Evolutionary conservation across 2,113 vertebrate genomes (phyloP), one percentile per base, ranked within the genome.

Genomic region (Spilogale gracilis): DNA sequence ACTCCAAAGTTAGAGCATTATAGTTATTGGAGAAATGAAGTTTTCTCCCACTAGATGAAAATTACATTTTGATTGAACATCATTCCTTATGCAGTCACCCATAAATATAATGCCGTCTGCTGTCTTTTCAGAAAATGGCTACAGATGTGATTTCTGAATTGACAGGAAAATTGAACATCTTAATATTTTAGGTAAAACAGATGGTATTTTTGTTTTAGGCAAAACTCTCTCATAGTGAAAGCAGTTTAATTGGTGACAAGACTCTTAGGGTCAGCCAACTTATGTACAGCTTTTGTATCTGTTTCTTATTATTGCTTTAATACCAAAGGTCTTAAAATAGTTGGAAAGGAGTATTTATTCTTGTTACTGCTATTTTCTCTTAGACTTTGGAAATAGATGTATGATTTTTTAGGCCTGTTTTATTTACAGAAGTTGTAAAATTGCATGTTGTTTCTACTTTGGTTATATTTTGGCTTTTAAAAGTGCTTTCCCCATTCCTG

Each of bases 21-120:
- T 67, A 94, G 92, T 95, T 96, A 87, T 91, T 94, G 93, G 95
- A 96, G 92, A 97, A 96, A 97, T 95, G 91, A 94, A 91, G 95
- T 94, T 95, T 97, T 94, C 95, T 96, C 96, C 81, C 48, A 69
- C 92, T 81, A 97, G 95, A 97, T 96, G 96, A 96, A 97, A 96
- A 98, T 98, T 97, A 89, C 90, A 89, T 94, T 97, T 96, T 97
- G 97, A 98, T 96, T 97, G 97, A 96, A 97, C 85, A 98, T 97
- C 96, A 95, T 98, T 97, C 93, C 94, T 98, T 98, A 97, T 93
- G 96, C 96, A 98, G 95, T 96, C 95, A 98, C 93, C 96, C 97
- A 96, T 98, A 97, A 97, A 97, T 97, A 98, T 92, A 96, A 96
- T 97, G 90, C 96, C 96, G 97, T 94, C 95, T 63, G 54, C 95